phyloP scores from a whole-genome alignment of 1,140 invertebrate genomes.

The Pantala flavescens region DNA sequence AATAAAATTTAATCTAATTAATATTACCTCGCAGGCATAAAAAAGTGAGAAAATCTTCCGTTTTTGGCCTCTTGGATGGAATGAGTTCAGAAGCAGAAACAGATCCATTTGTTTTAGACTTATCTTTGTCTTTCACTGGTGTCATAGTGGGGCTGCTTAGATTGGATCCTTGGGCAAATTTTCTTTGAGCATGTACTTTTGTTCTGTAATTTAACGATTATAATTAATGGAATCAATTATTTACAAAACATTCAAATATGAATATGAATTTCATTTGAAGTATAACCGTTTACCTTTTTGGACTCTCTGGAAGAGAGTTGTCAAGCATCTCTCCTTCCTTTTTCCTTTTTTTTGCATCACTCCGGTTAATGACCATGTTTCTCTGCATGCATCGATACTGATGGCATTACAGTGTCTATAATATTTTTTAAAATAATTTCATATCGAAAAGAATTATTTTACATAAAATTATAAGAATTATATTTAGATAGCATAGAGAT shows the following conservation, averaged over 20 bases:
- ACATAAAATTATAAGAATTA: no score
- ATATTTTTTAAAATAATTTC: not conserved
- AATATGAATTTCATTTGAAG: not conserved
- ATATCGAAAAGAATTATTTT: not conserved
- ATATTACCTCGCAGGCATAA: slow-evolving; percentile 66
- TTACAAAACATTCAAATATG: no score
- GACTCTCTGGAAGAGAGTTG: slow-evolving; percentile 21
- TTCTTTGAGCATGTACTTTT: slow-evolving; percentile 77
- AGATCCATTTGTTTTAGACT: slow-evolving; percentile 32
- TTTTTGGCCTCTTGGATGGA: slow-evolving; percentile 64
- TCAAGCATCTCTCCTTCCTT: slow-evolving; percentile 23
- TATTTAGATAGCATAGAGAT: no score
- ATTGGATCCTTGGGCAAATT: slow-evolving; percentile 72
- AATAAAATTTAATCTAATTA: no score
- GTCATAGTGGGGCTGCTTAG: slow-evolving; percentile 42
- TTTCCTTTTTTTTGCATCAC: slow-evolving; percentile 23
- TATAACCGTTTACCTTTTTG: slow-evolving; percentile 24
- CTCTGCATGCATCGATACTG: slow-evolving; percentile 11
- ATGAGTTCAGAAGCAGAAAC: slow-evolving; percentile 43
- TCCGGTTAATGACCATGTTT: slow-evolving; percentile 26
- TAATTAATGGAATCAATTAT: not conserved
- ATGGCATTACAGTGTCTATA: not conserved
- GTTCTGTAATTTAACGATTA: slow-evolving; percentile 39
- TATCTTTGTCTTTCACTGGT: slow-evolving; percentile 48
- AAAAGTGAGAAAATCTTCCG: slow-evolving; percentile 84